Evolutionary conservation across 1,140 invertebrate genomes (phyloP), one percentile per base, ranked within the genome.

Genomic region (Cepaea nemoralis): DNA sequence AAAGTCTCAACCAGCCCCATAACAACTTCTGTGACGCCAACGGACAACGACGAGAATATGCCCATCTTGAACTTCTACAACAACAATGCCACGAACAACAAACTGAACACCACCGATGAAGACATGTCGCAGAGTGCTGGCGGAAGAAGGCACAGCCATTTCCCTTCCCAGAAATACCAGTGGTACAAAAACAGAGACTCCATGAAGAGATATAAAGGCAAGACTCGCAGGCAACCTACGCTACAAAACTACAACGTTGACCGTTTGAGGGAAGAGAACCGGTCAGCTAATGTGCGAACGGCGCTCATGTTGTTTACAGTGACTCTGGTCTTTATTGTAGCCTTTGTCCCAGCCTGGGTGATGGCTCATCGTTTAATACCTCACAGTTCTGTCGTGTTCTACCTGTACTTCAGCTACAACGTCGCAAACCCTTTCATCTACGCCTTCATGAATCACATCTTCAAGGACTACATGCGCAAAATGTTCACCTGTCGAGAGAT

Each of bases 361-460:
- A 87, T 86, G 85, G 83, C 86, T 14, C 67, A 85, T 31, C n/a
- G 77, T n/a, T 33, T 87, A 0, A 59, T 87, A 16, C 70, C 83
- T 74, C 81, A 82, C n/a, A 82, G 80, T 31, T 45, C 74, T 6
- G 77, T 84, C 40, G 75, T 88, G 2, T 88, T 88, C 80, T 88
- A 88, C 67, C 42, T 85, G 42, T 88, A 87, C 81, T 87, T 87
- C 77, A 82, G 78, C 31, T 87, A 88, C 77, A 88, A 88, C 73
- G 86, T 88, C 48, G 86, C 85, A 50, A 88, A 88, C 59, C 87
- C 87, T 5, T 75, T 88, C 27, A 74, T 74, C 31, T 74, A 74
- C 33, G 71, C 71, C 40, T 74, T 74, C 40, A 74, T 74, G 71
- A 88, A 88, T 50, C 83, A 84, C 35, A 83, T 75, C 14, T 87